Conservation (phyloP, 2,888 invertebrate genomes). For the Galerucella pusilla region DNA sequence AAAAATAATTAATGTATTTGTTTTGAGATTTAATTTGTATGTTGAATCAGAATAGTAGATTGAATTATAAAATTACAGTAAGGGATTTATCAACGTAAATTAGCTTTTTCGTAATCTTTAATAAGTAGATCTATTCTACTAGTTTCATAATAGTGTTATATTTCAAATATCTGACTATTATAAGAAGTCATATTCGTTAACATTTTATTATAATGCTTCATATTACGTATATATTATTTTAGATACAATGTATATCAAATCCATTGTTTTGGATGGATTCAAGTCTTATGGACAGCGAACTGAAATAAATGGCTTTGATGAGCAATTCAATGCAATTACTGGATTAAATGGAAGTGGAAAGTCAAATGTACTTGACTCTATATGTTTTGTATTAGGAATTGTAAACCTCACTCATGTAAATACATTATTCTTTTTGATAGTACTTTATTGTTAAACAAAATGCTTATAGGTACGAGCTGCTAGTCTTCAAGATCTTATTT, state of each 20-base stretch:
- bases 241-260: slow-evolving; percentile 86
- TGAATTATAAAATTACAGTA: not conserved
- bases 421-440: no score
- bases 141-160: no score
- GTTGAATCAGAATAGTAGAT: not conserved
- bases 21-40: not conserved
- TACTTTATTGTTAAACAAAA: not conserved
- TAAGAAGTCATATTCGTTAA: no score
- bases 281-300: slow-evolving; percentile 96
- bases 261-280: slow-evolving; percentile 94
- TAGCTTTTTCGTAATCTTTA: no score
- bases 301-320: slow-evolving; percentile 92
- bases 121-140: no score
- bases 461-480: slow-evolving; percentile 84
- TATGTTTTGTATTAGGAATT: slow-evolving; percentile 97
- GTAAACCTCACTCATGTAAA: slow-evolving; percentile 88
- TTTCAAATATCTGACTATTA: no score
- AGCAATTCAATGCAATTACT: slow-evolving; percentile 96
- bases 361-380: slow-evolving; percentile 96
- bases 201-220: no score
- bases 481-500: slow-evolving; percentile 94
- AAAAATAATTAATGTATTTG: not conserved
- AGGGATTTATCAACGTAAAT: not conserved
- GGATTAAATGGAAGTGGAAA: slow-evolving; percentile 98
- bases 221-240: no score